Percentiles rank a stretch among this genome's conserved stretches.
These are phyloP conservation scores for western clawed frog (Xenopus tropicalis) DNA, from an alignment of 2,113 vertebrate genomes.

Conservation along the genomic window UCB_Xtro_10.0 CM004443.2:44207501-44208000, in stretches of 20 bases:
- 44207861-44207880: too few species aligned
- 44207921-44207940: too few species aligned
- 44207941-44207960: too few species aligned
- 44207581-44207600: conserved; percentile 33
- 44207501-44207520: conserved; percentile 35
- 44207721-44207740: neutral
- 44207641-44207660: neutral
- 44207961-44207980: too few species aligned
- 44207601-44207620: conserved; percentile 17
- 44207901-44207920: too few species aligned
- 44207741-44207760: conserved; percentile 1
- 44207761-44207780: too few species aligned
- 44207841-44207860: too few species aligned
- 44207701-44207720: conserved; percentile 12
- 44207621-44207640: conserved; percentile 1
- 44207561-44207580: conserved; percentile 30
- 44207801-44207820: too few species aligned
- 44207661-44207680: conserved; percentile 15
- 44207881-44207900: too few species aligned
- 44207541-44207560: conserved; percentile 17
- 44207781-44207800: neutral
- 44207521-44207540: conserved; percentile 13
- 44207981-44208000: too few species aligned
- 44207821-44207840: too few species aligned
- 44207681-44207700: conserved; percentile 23